A percentile compares a stretch with the other conserved stretches of the same genome.
Evolutionary conservation across 2,113 vertebrate species (phyloP).

Genomic region (Heptranchias perlo): DNA sequence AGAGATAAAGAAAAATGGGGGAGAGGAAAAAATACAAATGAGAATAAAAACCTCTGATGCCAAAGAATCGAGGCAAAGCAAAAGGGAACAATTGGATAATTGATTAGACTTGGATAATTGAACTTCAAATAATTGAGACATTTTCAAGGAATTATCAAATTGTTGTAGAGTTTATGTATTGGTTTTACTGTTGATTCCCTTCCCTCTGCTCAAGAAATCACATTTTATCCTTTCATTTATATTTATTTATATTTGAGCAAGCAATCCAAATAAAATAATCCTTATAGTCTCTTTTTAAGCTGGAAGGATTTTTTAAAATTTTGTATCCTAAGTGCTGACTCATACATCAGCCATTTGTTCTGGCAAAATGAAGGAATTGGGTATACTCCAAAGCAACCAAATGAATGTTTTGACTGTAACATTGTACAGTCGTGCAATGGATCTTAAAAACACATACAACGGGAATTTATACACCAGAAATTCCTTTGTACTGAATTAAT

Average conservation of each 20-base stretch:
- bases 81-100: background rate
- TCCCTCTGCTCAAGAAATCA: background rate
- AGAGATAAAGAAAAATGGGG: background rate
- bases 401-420: background rate
- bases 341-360: background rate
- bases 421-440: background rate
- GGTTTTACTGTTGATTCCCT: background rate
- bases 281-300: background rate
- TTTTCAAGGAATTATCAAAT: background rate
- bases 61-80: background rate
- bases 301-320: background rate
- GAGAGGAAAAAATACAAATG: background rate
- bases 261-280: background rate
- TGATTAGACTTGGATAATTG: background rate
- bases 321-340: background rate
- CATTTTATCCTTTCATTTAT: background rate
- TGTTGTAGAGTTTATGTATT: background rate
- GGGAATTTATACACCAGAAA: conserved; percentile 18
- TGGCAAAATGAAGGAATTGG: background rate
- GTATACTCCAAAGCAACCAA: background rate
- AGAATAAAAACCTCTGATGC: background rate
- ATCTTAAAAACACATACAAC: background rate
- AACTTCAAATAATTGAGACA: background rate
- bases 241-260: background rate
- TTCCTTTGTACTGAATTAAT: background rate